These are phyloP conservation scores for Drosophila gaucha DNA, from an alignment of 2,888 invertebrate genomes.

Conservation along the genomic window DNA sequence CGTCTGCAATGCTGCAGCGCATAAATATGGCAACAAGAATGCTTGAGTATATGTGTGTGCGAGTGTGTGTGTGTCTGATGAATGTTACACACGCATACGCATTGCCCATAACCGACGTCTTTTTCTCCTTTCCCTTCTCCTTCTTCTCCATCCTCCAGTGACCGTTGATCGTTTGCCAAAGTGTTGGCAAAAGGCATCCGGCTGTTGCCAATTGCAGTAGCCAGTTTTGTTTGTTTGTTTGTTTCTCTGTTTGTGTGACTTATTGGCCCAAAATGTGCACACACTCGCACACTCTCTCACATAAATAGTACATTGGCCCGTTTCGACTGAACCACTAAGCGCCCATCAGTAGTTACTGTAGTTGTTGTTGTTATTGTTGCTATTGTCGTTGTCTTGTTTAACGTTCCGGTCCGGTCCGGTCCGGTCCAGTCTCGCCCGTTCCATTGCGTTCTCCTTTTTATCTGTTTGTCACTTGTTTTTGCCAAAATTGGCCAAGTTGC, in stretches of 20 bases:
- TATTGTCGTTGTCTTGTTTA: constrained; percentile 47
- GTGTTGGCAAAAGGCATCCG: constrained; percentile 68
- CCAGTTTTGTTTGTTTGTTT: constrained; percentile 52
- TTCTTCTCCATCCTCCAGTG: constrained; percentile 20
- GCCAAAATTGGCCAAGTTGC: constrained; percentile 72
- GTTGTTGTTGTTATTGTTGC: constrained; percentile 30
- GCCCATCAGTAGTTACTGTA: constrained; percentile 28
- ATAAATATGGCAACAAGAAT: constrained; percentile 67
- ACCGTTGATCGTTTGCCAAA: constrained; percentile 65
- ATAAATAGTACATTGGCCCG: constrained; percentile 61
- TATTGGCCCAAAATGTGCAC: constrained; percentile 71
- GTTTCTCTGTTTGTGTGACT: constrained; percentile 59
- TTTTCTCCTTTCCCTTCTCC: constrained; percentile 11
- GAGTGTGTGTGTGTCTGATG: constrained; percentile 24
- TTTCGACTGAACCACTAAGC: constrained; percentile 44
- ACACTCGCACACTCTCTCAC: constrained; percentile 20
- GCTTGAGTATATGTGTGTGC: not conserved
- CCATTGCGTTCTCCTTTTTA: constrained; percentile 37
- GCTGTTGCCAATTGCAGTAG: constrained; percentile 72
- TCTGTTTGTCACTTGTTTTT: constrained; percentile 75
- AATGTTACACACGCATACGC: constrained; percentile 54
- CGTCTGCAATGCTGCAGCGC: constrained; percentile 67
- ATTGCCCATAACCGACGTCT: constrained; percentile 49
- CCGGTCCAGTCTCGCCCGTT: constrained; percentile 42
- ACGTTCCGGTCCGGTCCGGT: constrained; percentile 55